Conservation (phyloP, 2,888 invertebrate genomes). For the Philonicus albiceps region DNA sequence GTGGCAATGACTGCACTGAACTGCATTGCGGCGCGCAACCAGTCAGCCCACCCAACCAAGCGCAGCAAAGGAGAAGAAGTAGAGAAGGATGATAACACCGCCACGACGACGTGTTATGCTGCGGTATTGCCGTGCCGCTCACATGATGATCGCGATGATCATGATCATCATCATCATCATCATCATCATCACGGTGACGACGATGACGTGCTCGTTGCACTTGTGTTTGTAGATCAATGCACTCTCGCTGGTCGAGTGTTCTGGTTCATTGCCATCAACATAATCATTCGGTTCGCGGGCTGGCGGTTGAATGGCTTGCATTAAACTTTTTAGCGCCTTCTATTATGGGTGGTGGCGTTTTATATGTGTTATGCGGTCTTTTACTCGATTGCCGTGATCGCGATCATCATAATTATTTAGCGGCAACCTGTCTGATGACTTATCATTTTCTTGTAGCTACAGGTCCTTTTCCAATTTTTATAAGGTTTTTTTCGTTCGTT, state of each 20-base stretch:
- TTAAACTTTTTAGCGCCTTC: slow-evolving; percentile 24
- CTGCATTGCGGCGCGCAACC: neutral
- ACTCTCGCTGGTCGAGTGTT: slow-evolving; percentile 59
- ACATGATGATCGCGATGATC: neutral
- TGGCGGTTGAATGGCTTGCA: slow-evolving; percentile 10
- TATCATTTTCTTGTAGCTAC: neutral
- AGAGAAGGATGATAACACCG: neutral
- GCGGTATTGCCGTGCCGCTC: neutral
- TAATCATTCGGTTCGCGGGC: slow-evolving; percentile 16
- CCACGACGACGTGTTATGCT: neutral
- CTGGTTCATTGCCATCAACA: slow-evolving; percentile 63
- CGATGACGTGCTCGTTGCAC: slow-evolving; percentile 1
- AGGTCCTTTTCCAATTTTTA: neutral
- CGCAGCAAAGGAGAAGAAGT: neutral
- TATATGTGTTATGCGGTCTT: slow-evolving; percentile 5
- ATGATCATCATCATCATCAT: neutral
- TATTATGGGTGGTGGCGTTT: slow-evolving; percentile 1
- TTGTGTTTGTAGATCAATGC: slow-evolving; percentile 50
- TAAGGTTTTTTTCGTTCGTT: neutral
- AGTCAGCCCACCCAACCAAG: neutral
- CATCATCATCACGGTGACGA: neutral
- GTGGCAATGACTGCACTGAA: neutral
- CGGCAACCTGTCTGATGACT: neutral
- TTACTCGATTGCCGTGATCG: neutral
- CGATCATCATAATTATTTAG: neutral